These are phyloP conservation scores for Argentina silus DNA, from an alignment of 2,797 vertebrate species.

Conservation along the genomic window DNA sequence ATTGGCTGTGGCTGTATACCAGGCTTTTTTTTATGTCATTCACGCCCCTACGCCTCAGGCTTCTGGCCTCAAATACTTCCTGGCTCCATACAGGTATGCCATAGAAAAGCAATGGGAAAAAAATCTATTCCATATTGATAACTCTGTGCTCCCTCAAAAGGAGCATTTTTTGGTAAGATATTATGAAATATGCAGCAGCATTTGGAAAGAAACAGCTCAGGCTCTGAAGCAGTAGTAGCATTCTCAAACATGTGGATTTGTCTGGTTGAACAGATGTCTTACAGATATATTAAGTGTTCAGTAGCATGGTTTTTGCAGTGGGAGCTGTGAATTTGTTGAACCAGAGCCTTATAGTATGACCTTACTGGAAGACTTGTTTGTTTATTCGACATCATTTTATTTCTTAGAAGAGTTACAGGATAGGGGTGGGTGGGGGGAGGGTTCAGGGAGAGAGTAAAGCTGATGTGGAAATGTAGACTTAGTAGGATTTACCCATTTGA, in stretches of 20 bases:
- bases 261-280: neutral
- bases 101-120: conserved; percentile 13
- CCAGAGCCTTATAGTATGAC: conserved; percentile 8
- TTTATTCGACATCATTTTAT: conserved; percentile 63
- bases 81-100: conserved; percentile 58
- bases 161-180: too few species aligned
- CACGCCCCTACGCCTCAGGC: conserved; percentile 83
- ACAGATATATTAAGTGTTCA: too few species aligned
- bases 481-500: conserved; percentile 81
- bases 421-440: conserved; percentile 29
- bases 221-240: neutral
- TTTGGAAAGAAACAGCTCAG: neutral
- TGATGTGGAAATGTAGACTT: conserved; percentile 86
- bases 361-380: conserved; percentile 26
- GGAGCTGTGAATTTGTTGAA: neutral
- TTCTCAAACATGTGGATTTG: conserved; percentile 7
- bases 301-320: neutral
- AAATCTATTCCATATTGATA: neutral
- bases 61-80: conserved; percentile 87
- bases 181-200: neutral
- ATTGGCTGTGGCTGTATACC: conserved; percentile 83
- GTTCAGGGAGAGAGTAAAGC: conserved; percentile 75
- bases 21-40: conserved; percentile 85
- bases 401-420: conserved; percentile 42
- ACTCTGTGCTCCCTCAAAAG: too few species aligned